Evolutionary conservation across 2,797 vertebrate genomes (phyloP).

Genomic region (Hoplostethus mediterraneus): DNA sequence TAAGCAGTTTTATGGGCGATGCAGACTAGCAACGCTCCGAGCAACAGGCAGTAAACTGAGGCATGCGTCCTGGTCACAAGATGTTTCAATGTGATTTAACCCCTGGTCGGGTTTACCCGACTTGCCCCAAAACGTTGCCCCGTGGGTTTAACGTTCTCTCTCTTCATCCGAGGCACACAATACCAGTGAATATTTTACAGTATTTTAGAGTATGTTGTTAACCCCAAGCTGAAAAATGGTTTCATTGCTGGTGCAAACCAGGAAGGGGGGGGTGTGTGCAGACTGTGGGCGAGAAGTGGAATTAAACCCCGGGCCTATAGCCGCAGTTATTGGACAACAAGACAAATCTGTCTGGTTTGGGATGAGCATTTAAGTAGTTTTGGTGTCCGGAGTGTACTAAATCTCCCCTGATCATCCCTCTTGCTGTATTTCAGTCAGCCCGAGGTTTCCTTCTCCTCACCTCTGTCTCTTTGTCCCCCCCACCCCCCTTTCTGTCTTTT

Average conservation of each 20-base stretch:
- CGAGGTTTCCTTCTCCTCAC: constrained; percentile 18
- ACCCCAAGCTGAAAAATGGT: constrained; percentile 11
- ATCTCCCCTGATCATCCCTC: constrained; percentile 41
- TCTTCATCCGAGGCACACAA: constrained; percentile 16
- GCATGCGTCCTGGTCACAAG: not conserved
- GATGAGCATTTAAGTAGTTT: constrained; percentile 51
- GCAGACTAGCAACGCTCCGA: constrained; percentile 34
- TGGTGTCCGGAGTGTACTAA: constrained; percentile 34
- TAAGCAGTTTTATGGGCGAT: not conserved
- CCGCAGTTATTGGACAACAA: constrained; percentile 35
- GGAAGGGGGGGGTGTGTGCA: too few relatives aligned
- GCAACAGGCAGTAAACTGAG: constrained; percentile 46
- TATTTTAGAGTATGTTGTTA: constrained; percentile 12
- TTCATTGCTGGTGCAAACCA: not conserved
- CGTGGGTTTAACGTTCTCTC: too few relatives aligned
- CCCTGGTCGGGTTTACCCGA: too few relatives aligned
- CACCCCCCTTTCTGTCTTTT: constrained; percentile 1
- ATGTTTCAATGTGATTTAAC: too few relatives aligned
- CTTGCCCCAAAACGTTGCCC: too few relatives aligned
- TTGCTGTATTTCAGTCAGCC: not conserved
- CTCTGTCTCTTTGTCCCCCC: constrained; percentile 20
- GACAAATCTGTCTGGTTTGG: constrained; percentile 52
- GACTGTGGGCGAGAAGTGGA: not conserved
- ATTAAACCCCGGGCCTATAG: constrained; percentile 28
- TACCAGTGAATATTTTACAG: constrained; percentile 21